Evolutionary conservation across 2,888 invertebrate genomes (phyloP), one percentile per base, ranked within the genome.

Genomic region (Drosophila infuscata): DNA sequence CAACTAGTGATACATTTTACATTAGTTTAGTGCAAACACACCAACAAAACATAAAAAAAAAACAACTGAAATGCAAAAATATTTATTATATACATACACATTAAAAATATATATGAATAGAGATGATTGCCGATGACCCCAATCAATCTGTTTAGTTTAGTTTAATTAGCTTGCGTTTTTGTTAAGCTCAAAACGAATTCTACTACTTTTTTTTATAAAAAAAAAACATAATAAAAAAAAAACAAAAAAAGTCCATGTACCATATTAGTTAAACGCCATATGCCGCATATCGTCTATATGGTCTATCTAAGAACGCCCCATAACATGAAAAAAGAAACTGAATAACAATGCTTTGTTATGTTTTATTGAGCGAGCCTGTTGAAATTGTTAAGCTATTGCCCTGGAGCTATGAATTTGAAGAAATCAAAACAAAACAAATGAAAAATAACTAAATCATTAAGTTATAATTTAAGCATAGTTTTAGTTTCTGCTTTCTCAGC

Each of bases 111-210:
- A 57, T 29, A n/a, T 61, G 15, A 46, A 49, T 61, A 75, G 70
- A 68, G 72, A 69, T 62, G 68, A 76, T 71, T 81, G 70, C 64
- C 58, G 71, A 76, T 66, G 64, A 76, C 70, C 77, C 57, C 66
- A 74, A 76, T 85, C 68, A 72, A 74, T 85, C 85, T 74, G 58
- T 74, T 46, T 7, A 46, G 46, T 15, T 46, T 88, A 81, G 78
- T 70, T 84, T 89, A 90, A 88, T 84, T 88, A 86, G 93, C 92
- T 92, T 92, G 92, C 92, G 92, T 92, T 92, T 92, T 92, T 93
- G 92, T 92, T 93, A 92, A 92, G 92, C 93, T 92, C 80, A 82
- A 78, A 79, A 86, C 72, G 76, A 88, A 90, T 76, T 84, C 74
- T 78, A 79, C 70, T 38, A 53, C 25, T 76, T 87, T 89, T 89